Base-by-base conservation (phyloP, 1,140 invertebrate species). In the Papilio glaucus region DNA sequence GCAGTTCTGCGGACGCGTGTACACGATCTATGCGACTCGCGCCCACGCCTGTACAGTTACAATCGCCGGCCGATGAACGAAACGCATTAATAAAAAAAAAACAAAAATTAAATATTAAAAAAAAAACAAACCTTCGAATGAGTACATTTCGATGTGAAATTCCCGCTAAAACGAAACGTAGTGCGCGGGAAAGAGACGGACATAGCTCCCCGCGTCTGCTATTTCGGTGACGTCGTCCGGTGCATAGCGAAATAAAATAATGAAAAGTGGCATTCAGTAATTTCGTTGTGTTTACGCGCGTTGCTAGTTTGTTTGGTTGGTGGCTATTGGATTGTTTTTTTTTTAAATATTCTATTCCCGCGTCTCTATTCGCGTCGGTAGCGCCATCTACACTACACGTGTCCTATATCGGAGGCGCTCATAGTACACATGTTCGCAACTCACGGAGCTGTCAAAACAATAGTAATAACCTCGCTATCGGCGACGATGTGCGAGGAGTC, bases 191-290 rank as follows among this genome's bases (percentile, higher is more conserved):
- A 80, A 87, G 89, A 85, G 90, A 92, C 85, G 76, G 72, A 74
- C 61, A 72, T 79, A 83, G 12, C 63, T 81, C 75, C 74, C 73
- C 83, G 81, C 82, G 83, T 81, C 79, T 81, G 83, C 85, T 85
- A 85, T 88, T 86, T 87, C 80, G 81, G 86, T 91, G 87, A 89
- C 87, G 88, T 88, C 84, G 87, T 71, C 78, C 88, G 86, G 84
- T 91, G 89, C 87, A 90, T 90, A 90, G 87, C 80, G 83, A 88
- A 90, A 89, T 89, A 88, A 84, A 84, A 89, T 90, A 87, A 90
- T 92, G 90, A 90, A 90, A 92, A 90, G 88, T 90, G 88, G 85
- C 90, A 88, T 88, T 90, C 82, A 90, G 89, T 92, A 88, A 90
- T 84, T 92, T 90, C 81, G 87, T 85, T 86, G 90, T 92, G 88